phyloP scores from a whole-genome alignment of 53 echinoderm and acorn worm genomes.

The Antedon mediterranea region DNA sequence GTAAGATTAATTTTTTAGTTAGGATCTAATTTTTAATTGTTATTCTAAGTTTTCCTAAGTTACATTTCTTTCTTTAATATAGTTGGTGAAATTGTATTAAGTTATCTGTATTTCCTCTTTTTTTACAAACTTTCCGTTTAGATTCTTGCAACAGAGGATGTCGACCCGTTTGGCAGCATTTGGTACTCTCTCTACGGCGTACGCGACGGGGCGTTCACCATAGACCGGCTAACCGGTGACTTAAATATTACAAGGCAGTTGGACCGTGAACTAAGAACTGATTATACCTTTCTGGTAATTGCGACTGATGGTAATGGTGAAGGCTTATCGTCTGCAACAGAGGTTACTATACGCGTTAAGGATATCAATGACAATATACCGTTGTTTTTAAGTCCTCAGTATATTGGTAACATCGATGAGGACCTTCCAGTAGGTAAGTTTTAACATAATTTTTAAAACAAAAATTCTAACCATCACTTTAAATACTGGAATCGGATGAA shows the following conservation, averaged over 20 bases:
- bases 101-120: too few relatives aligned
- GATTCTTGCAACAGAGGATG: not conserved
- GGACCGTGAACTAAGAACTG: not conserved
- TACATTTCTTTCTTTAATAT: too few relatives aligned
- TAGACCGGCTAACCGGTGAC: not conserved
- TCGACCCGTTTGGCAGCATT: not conserved
- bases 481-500: too few relatives aligned
- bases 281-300: not conserved
- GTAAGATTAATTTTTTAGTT: not conserved
- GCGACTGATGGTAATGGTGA: not conserved
- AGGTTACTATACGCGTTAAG: not conserved
- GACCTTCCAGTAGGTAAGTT: not conserved
- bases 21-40: too few relatives aligned
- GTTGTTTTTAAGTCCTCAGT: not conserved
- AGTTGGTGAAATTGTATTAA: too few relatives aligned
- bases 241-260: not conserved
- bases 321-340: not conserved
- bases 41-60: too few relatives aligned
- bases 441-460: not conserved
- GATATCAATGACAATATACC: not conserved
- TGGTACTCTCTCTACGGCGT: not conserved
- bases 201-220: not conserved
- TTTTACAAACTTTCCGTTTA: too few relatives aligned
- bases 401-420: not conserved
- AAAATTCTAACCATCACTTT: too few relatives aligned